phyloP scores from a whole-genome alignment of 2,113 vertebrate species.

The Muntiacus muntjak region DNA sequence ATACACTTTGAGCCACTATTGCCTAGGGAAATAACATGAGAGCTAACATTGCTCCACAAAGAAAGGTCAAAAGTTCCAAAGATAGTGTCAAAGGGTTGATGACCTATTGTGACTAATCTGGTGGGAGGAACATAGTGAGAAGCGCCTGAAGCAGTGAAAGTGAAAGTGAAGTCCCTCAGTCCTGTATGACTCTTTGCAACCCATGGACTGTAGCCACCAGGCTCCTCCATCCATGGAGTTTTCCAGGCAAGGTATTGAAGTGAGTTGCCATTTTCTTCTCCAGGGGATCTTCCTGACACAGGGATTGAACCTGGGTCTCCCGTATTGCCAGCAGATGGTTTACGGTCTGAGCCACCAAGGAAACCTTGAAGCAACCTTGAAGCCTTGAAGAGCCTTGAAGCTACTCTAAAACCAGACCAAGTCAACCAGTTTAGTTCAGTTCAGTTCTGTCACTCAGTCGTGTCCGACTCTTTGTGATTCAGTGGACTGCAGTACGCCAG shows the following conservation, averaged over 20 bases:
- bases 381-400: background rate
- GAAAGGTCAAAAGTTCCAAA: background rate
- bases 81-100: background rate
- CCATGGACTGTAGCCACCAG: background rate
- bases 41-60: background rate
- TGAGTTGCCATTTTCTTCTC: background rate
- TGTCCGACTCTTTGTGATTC: rapidly evolving
- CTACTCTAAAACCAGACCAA: background rate
- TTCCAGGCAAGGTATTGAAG: background rate
- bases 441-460: background rate
- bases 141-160: background rate
- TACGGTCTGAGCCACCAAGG: background rate
- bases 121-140: background rate
- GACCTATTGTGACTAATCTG: background rate
- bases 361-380: background rate
- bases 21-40: background rate
- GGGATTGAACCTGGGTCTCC: background rate
- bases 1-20: background rate
- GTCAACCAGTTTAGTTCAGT: background rate
- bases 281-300: background rate
- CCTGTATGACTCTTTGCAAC: rapidly evolving
- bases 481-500: background rate
- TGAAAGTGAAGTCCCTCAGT: background rate
- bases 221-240: background rate
- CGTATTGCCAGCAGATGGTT: background rate